phyloP scores from a whole-genome alignment of 2,113 vertebrate species.

The Clupea harengus region DNA sequence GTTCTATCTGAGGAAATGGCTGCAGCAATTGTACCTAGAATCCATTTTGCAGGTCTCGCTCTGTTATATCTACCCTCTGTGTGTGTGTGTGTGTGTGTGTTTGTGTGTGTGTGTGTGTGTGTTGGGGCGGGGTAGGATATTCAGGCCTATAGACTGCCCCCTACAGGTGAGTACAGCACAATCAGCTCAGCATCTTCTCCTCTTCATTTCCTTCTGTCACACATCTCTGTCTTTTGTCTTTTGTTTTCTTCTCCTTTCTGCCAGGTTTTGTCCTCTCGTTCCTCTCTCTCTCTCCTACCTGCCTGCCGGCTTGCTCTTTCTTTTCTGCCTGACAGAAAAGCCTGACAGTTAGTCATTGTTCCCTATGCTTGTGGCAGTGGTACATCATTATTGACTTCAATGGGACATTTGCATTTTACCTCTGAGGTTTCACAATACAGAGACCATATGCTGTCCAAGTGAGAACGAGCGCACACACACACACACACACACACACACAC shows the following conservation, averaged over 20 bases:
- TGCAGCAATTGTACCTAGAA: not conserved
- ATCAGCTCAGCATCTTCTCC: not conserved
- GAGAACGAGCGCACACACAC: not conserved
- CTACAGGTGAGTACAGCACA: not conserved
- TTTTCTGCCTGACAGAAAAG: constrained; percentile 4
- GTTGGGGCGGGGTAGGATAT: not conserved
- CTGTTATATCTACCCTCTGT: not conserved
- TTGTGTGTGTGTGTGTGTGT: constrained; percentile 1
- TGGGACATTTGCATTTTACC: constrained; percentile 7
- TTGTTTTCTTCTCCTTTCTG: not conserved
- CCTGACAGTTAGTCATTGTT: not conserved
- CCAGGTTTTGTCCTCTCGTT: not conserved
- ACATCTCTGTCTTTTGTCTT: not conserved
- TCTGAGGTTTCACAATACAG: not conserved
- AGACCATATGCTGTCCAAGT: not conserved
- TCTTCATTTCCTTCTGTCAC: not conserved
- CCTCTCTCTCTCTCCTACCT: not conserved
- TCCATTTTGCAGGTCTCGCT: not conserved
- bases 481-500: not conserved
- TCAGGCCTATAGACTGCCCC: not conserved
- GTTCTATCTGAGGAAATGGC: not conserved
- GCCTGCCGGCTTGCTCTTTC: not conserved
- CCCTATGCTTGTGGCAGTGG: not conserved
- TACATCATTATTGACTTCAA: not conserved
- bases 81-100: not conserved